Evolutionary conservation across 2,888 invertebrate genomes (phyloP), one percentile per base, ranked within the genome.

Genomic region (Harpalus rubripes): DNA sequence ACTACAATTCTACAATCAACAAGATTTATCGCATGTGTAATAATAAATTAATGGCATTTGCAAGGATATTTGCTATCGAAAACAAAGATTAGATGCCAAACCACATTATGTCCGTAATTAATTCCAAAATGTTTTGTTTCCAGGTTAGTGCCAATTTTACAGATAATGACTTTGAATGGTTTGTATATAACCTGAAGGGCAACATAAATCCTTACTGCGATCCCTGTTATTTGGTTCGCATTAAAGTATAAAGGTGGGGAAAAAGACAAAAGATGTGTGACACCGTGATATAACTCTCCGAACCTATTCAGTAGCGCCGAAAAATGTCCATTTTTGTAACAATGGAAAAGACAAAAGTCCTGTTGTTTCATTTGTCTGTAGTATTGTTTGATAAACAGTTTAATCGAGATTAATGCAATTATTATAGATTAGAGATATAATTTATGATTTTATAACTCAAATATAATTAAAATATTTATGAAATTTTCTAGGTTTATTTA

Each of bases 81-180:
- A 44, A 10, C 44, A 44, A 44, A 44, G 63, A 63, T 63, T 63
- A 63, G 7, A 6, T 22, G 22, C 22, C 22, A 26, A 63, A 63
- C 63, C 22, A 63, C 63, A 10, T 18, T 59, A 16, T 18, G 18
- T 63, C 12, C 10, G 8, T 63, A 63, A 63, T 63, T 63, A 63
- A 22, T 1, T 63, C 22, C 22, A 22, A 22, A 3, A 22, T 22
- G 22, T 22, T 8, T 18, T 22, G 6, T 8, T 22, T 22, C 63
- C 22, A 22, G 22, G 1, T 22, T 18, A 63, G 18, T 22, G 63
- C 22, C 63, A 22, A 63, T 63, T 63, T 63, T 22, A 3, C 63
- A 63, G 8, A 26, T 26, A 63, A 63, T 63, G 63, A 22, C 22
- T 63, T 63, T 22, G 63, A 63, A 63, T n/a, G n/a, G n/a, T n/a